These are phyloP conservation scores for Acleris cristana DNA, from an alignment of 2,888 invertebrate species.

Conservation along the genomic window DNA sequence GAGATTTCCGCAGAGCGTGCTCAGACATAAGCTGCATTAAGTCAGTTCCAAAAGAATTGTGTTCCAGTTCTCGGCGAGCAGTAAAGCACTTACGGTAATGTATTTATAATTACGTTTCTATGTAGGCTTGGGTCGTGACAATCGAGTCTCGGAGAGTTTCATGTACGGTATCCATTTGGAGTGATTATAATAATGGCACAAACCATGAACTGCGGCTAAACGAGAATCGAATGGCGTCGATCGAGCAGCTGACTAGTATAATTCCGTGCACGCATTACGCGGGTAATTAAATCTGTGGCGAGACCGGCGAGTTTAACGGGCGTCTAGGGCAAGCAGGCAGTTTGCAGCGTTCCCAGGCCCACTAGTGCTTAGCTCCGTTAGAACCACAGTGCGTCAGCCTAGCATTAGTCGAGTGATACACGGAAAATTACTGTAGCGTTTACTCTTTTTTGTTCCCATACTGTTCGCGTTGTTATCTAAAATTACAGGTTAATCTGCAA, in stretches of 20 bases:
- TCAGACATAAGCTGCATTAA: constrained; percentile 53
- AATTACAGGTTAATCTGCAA: constrained; percentile 46
- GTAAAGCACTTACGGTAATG: constrained; percentile 76
- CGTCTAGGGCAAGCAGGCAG: constrained; percentile 47
- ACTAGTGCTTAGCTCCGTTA: constrained; percentile 73
- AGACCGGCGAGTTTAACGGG: constrained; percentile 58
- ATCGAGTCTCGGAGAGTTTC: constrained; percentile 46
- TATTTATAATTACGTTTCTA: constrained; percentile 77
- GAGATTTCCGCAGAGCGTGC: constrained; percentile 51
- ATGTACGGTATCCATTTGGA: constrained; percentile 50
- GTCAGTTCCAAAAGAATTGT: constrained; percentile 54
- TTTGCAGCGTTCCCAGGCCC: constrained; percentile 64
- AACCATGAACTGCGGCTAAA: constrained; percentile 54
- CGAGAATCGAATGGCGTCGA: constrained; percentile 54
- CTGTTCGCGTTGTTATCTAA: constrained; percentile 43
- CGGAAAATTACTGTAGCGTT: constrained; percentile 68
- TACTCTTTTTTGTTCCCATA: constrained; percentile 67
- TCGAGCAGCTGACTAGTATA: constrained; percentile 44
- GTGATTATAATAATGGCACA: constrained; percentile 59
- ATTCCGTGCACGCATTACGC: constrained; percentile 20
- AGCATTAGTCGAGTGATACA: constrained; percentile 67
- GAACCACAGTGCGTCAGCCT: constrained; percentile 69
- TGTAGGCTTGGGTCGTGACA: constrained; percentile 70
- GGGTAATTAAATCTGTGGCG: constrained; percentile 64
- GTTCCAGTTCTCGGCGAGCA: constrained; percentile 59